Percentiles rank a stretch among this genome's conserved stretches.
These are phyloP conservation scores for Nymphalis polychloros DNA, from an alignment of 2,888 invertebrate genomes.

Conservation along the genomic window DNA sequence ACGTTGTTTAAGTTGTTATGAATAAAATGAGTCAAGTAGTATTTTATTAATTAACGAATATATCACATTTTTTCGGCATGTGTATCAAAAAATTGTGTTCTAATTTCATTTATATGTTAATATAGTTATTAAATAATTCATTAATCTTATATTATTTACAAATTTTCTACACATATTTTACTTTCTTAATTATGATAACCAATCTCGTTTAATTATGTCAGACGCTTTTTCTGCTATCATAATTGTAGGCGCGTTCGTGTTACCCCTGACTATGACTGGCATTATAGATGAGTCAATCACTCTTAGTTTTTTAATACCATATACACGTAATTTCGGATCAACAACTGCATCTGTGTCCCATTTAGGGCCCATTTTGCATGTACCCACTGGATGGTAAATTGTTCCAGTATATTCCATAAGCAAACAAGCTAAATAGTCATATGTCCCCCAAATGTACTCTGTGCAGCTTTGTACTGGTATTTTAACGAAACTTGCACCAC, in stretches of 20 bases:
- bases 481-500: constrained; percentile 80
- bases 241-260: constrained; percentile 91
- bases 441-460: constrained; percentile 80
- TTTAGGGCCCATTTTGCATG: constrained; percentile 86
- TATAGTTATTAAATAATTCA: background rate
- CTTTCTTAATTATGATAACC: constrained; percentile 43
- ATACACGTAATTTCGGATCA: constrained; percentile 83
- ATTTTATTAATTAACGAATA: too few relatives aligned
- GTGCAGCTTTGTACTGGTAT: constrained; percentile 83
- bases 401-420: constrained; percentile 85
- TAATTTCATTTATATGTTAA: too few relatives aligned
- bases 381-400: constrained; percentile 87
- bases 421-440: constrained; percentile 85
- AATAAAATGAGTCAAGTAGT: too few relatives aligned
- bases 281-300: constrained; percentile 87
- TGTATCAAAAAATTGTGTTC: too few relatives aligned
- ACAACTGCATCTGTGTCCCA: constrained; percentile 84
- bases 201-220: constrained; percentile 87
- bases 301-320: constrained; percentile 83
- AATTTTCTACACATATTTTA: background rate
- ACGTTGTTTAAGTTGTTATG: too few relatives aligned
- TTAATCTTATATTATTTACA: constrained; percentile 1
- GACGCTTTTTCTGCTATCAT: constrained; percentile 93
- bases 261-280: constrained; percentile 85
- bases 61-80: too few relatives aligned